phyloP scores from a whole-genome alignment of 2,113 vertebrate species.

The Australoheros scitulus region DNA sequence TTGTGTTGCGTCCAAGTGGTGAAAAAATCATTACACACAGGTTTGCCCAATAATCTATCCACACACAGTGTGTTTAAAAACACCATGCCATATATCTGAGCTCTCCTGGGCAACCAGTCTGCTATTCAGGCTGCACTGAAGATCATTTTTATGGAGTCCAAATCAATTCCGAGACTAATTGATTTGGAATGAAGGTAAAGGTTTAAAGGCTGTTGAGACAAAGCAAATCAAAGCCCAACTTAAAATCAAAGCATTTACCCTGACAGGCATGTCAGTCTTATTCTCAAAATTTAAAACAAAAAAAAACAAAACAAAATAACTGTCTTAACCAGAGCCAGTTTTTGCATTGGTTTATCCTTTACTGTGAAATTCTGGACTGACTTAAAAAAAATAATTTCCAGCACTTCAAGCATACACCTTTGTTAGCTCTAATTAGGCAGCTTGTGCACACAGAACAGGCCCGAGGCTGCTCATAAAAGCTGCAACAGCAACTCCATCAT shows the following conservation, averaged over 20 bases:
- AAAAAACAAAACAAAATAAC: not conserved
- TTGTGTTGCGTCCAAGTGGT: not conserved
- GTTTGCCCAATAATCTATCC: not conserved
- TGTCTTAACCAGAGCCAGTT: not conserved
- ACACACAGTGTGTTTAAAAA: not conserved
- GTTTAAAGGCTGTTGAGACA: not conserved
- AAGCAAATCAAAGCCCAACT: not conserved
- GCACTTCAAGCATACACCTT: not conserved
- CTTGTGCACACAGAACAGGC: not conserved
- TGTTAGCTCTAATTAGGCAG: slow-evolving; percentile 19
- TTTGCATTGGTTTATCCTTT: not conserved
- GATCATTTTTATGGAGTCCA: not conserved
- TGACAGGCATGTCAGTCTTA: not conserved
- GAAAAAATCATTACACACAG: not conserved
- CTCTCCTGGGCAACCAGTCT: not conserved
- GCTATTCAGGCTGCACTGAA: not conserved
- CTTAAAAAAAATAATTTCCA: slow-evolving; percentile 8
- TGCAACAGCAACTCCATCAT: not conserved
- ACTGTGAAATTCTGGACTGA: not conserved
- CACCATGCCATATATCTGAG: not conserved
- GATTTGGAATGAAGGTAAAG: slow-evolving; percentile 2
- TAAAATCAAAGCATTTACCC: not conserved
- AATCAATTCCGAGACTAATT: slow-evolving; percentile 6
- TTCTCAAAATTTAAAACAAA: not conserved
- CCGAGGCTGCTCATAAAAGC: slow-evolving; percentile 17